Base-by-base conservation (phyloP, 2,113 vertebrate species). In the Catharus fuscescens region DNA sequence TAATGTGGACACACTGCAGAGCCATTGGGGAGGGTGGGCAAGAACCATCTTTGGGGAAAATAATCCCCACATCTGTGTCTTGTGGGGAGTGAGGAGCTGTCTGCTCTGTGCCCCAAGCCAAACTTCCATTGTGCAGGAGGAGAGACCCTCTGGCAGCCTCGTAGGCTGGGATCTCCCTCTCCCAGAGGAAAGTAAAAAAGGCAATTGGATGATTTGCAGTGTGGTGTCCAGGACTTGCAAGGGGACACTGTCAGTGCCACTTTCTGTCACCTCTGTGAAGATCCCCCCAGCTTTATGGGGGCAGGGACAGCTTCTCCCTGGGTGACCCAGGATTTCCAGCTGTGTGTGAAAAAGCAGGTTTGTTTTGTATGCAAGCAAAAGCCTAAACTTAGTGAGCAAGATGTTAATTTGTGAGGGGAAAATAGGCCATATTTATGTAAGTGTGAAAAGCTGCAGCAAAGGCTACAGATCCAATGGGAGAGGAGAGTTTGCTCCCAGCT, bases 391-490 rank as follows among this genome's bases (percentile, higher is more conserved):
- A 93, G 93, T n/a, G 0, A 93, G 86, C 74, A 81, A 90, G 89
- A 93, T 91, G 85, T 86, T 96, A 93, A 95, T 95, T 94, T 5
- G 60, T 72, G 64, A 93, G 61, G 80, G 72, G 64, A 96, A 96
- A 97, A 94, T 71, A 95, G 93, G 83, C 87, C 85, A 32, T 83
- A 86, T 97, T 97, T 97, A 84, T 80, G 90, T 89, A 90, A 97
- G 88, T 86, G 90, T 53, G 95, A 86, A 92, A 93, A 97, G 88
- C 95, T 83, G 95, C 88, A 95, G 94, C 10, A 5, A 91, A 95
- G 87, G 89, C 78, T 50, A 78, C 19, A 0, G 79, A 67, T 89
- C 80, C 80, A 74, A 31, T 4, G 42, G 82, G 81, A 97, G 86
- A 89, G 84, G 70, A 94, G 92, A 2, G 26, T n/a, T 29, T 19